Evolutionary conservation across 2,113 vertebrate species (phyloP), one percentile per base, ranked within the genome.

Genomic region (Elgaria multicarinata): DNA sequence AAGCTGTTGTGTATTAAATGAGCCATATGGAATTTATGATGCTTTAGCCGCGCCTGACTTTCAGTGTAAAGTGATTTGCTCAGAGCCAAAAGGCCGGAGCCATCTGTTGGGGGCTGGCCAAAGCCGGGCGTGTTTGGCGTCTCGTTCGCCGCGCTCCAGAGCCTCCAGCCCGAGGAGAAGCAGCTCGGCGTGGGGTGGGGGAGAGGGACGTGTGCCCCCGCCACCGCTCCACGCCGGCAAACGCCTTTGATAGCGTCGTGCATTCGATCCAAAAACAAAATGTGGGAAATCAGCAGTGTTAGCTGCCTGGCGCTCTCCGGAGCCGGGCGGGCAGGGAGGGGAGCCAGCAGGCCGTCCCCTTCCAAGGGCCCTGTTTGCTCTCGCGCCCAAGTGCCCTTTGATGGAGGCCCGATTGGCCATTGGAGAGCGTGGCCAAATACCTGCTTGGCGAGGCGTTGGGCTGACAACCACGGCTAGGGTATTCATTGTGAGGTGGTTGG

Each of bases 21-120:
- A 98, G 98, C 98, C 98, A 98, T 98, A 97, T 99, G 99, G 98
- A 99, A 99, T 99, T 99, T 99, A 99, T 99, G 98, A 98, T 98
- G 98, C 98, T 98, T 99, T 99, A 98, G 99, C 99, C 98, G 98
- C 96, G 96, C 98, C 97, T 97, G 98, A 98, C 99, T 98, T 98
- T 98, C 98, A 98, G 98, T 98, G 98, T 98, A 98, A 99, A 99
- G 98, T 99, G 98, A 99, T 99, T 99, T 98, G 98, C 98, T 98
- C 98, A 98, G 98, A 98, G 97, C 96, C 98, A 94, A 95, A 95
- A 96, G 97, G 97, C 96, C 97, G 87, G 98, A 97, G 98, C 99
- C 99, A 99, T 99, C 98, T 99, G 99, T 98, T 98, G 98, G 98
- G 98, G 98, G 97, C 97, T 97, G 98, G 98, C 98, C 24, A 12